These are phyloP conservation scores for Neolamprologus tretocephalus DNA, from an alignment of 2,113 vertebrate genomes.

Conservation along the genomic window DNA sequence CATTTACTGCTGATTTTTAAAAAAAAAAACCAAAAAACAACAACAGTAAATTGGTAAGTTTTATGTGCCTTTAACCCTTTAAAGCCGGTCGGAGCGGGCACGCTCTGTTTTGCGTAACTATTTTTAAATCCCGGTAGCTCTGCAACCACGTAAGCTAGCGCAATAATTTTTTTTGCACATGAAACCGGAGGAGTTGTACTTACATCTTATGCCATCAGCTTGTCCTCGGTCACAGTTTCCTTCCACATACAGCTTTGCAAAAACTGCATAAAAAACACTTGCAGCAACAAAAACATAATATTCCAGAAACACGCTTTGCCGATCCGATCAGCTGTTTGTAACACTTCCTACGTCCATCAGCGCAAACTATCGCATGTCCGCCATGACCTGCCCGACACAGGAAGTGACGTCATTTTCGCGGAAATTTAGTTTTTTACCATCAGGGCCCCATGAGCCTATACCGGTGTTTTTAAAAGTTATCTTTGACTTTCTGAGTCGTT, in stretches of 20 bases:
- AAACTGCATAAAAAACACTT: too few species aligned
- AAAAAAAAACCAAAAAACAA: fast-evolving
- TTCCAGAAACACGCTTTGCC: too few species aligned
- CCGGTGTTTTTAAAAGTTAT: too few species aligned
- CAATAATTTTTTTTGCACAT: fast-evolving
- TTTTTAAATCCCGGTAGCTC: fast-evolving
- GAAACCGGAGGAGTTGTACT: fast-evolving
- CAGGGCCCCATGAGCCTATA: fast-evolving
- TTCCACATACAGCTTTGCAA: too few species aligned
- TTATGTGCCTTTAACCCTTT: fast-evolving
- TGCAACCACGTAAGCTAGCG: fast-evolving
- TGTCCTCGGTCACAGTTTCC: fast-evolving
- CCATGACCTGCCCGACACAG: fast-evolving
- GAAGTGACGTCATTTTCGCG: fast-evolving
- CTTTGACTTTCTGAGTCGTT: fast-evolving
- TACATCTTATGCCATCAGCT: too few species aligned
- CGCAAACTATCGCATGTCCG: fast-evolving
- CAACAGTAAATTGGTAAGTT: neutral
- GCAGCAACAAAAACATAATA: too few species aligned
- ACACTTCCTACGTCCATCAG: fast-evolving
- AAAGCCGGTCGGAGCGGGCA: fast-evolving
- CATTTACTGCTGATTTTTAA: neutral
- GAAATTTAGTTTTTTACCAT: fast-evolving
- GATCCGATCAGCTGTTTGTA: fast-evolving
- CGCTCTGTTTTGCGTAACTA: too few species aligned